A percentile compares a stretch with the other conserved stretches of the same genome.
Conservation (phyloP, 2,797 vertebrate species). For the Pangasius macronema region DNA sequence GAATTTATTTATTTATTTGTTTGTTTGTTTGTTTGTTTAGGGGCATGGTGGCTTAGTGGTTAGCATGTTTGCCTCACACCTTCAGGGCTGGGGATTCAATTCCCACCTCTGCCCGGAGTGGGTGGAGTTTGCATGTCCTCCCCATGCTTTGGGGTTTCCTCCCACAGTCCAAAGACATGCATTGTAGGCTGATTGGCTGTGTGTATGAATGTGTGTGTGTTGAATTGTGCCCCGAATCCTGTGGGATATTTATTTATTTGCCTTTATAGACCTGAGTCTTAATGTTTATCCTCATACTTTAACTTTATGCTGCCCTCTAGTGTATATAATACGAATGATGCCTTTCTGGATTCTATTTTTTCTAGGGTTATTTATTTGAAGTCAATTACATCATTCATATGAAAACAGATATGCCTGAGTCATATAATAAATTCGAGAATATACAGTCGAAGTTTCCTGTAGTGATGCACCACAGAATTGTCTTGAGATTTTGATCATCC, state of each 20-base stretch:
- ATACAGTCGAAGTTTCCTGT: background rate
- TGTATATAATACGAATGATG: background rate
- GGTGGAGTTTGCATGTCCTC: too few species aligned
- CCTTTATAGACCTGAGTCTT: background rate
- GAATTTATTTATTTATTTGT: background rate
- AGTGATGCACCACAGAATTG: background rate
- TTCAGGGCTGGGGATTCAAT: too few species aligned
- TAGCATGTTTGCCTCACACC: too few species aligned
- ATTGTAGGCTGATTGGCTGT: too few species aligned
- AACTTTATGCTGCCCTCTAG: conserved; percentile 22
- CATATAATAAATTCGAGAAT: background rate
- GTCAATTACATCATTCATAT: background rate
- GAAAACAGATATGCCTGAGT: background rate
- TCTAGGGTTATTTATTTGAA: background rate
- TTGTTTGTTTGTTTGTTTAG: too few species aligned
- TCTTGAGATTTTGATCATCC: background rate
- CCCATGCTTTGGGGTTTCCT: too few species aligned
- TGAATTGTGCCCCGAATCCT: too few species aligned
- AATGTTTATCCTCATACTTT: background rate
- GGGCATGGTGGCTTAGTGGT: too few species aligned
- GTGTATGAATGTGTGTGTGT: too few species aligned
- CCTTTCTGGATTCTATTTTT: background rate
- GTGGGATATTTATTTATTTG: background rate
- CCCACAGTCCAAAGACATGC: too few species aligned
- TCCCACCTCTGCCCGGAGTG: too few species aligned